Conservation (phyloP, 2,797 vertebrate species). For the Argyrosomus regius region DNA sequence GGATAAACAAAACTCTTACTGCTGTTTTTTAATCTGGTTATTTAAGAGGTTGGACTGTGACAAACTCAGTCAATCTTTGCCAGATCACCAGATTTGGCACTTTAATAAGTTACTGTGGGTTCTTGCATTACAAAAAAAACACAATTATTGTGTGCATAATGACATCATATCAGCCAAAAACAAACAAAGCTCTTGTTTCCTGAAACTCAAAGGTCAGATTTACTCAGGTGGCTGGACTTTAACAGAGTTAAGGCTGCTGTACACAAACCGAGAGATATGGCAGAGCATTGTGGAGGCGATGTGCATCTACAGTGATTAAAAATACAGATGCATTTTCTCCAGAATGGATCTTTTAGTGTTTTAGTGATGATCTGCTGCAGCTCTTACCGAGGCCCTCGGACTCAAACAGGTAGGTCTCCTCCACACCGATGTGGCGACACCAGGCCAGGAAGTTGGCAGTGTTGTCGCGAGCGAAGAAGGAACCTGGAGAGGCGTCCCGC, state of each 20-base stretch:
- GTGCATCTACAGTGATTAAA: not conserved
- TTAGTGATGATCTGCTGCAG: not conserved
- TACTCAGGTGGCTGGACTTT: not conserved
- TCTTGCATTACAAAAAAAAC: not conserved
- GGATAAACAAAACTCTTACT: not conserved
- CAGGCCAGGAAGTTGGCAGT: conserved; percentile 98
- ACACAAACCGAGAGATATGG: not conserved
- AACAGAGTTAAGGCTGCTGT: not conserved
- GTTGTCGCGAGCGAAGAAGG: conserved; percentile 98
- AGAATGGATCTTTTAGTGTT: not conserved
- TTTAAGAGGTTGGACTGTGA: not conserved
- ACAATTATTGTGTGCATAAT: not conserved
- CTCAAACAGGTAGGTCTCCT: conserved; percentile 96
- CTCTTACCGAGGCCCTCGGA: conserved; percentile 95
- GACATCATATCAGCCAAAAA: not conserved
- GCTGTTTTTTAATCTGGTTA: not conserved
- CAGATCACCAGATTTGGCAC: not conserved
- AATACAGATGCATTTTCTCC: not conserved
- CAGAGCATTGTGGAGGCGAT: not conserved
- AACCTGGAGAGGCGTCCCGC: conserved; percentile 92
- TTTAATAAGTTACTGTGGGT: conserved; percentile 29
- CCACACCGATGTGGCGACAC: conserved; percentile 93
- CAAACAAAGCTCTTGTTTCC: not conserved
- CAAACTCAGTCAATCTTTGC: not conserved
- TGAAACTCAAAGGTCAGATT: conserved; percentile 19